Base-by-base conservation (phyloP, 2,888 invertebrate species). In the Odontocolon sp. region DNA sequence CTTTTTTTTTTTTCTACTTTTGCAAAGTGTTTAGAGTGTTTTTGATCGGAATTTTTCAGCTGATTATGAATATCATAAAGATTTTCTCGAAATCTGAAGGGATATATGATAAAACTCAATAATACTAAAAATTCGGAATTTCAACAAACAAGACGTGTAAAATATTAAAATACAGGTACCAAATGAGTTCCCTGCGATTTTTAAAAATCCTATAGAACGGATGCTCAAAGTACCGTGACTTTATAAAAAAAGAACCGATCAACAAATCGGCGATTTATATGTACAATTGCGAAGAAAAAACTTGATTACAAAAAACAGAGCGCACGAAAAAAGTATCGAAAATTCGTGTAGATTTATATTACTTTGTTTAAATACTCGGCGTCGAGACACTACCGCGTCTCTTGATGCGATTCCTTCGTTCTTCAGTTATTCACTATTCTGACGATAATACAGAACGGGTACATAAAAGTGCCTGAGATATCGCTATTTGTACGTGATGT, bases 381-480 rank as follows among this genome's bases (percentile, higher is more conserved):
- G n/a, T n/a, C n/a, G n/a, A n/a, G n/a, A n/a, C n/a, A n/a, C n/a
- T n/a, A n/a, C n/a, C n/a, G n/a, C n/a, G n/a, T n/a, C n/a, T n/a
- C n/a, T n/a, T n/a, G n/a, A n/a, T n/a, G n/a, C n/a, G n/a, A n/a
- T n/a, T n/a, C n/a, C 36, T 68, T 40, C 14, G 23, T 54, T n/a
- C 16, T 64, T 40, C 59, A 66, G 18, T 66, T n/a, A 33, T 63
- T 11, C 18, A n/a, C 52, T 31, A 40, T 52, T 64, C 21, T 33
- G 31, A 31, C 63, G 45, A 56, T 45, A 50, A n/a, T 36, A 47
- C 54, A 42, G 36, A 28, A 52, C 21, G 28, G 57, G 66, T 68
- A 74, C 69, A 50, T 47, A 26, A 23, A 64, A 50, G 64, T 21
- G 45, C 42, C 26, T 33, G 33, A 57, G 38, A 57, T 23, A 14